Conservation (phyloP, 2,797 vertebrate genomes). For the Gymnoscopelus microlampas region DNA sequence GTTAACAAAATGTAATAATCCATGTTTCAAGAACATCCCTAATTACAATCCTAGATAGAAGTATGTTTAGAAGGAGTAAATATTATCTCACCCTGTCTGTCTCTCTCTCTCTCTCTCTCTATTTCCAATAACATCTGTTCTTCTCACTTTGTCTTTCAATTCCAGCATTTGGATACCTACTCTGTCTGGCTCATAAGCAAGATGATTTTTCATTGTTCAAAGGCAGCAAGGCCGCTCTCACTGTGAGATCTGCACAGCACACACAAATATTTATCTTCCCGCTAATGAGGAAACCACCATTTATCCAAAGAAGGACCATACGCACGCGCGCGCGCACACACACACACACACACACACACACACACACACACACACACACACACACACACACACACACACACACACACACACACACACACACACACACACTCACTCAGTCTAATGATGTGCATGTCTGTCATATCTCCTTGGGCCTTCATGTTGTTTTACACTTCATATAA, state of each 20-base stretch:
- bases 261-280: slow-evolving; percentile 63
- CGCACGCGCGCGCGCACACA: not conserved
- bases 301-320: slow-evolving; percentile 49
- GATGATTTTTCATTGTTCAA: slow-evolving; percentile 70
- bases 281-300: slow-evolving; percentile 66
- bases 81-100: slow-evolving; percentile 10
- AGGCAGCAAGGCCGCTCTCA: slow-evolving; percentile 63
- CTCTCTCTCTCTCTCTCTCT: slow-evolving; percentile 28
- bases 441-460: slow-evolving; percentile 20
- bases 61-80: slow-evolving; percentile 49
- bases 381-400: too few relatives aligned
- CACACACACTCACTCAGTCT: not conserved
- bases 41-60: slow-evolving; percentile 65
- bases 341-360: too few relatives aligned
- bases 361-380: too few relatives aligned
- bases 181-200: slow-evolving; percentile 64
- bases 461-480: not conserved
- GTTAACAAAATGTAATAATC: slow-evolving; percentile 57
- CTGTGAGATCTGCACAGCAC: slow-evolving; percentile 56
- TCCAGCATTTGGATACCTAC: slow-evolving; percentile 34
- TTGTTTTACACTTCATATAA: slow-evolving; percentile 14
- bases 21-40: slow-evolving; percentile 58
- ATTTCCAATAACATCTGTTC: slow-evolving; percentile 61
- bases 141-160: slow-evolving; percentile 42
- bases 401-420: too few relatives aligned